Percentiles rank a stretch among this genome's conserved stretches.
phyloP scores from a whole-genome alignment of 92 coral and sea anemone genomes.

The Epizoanthus scotinus region DNA sequence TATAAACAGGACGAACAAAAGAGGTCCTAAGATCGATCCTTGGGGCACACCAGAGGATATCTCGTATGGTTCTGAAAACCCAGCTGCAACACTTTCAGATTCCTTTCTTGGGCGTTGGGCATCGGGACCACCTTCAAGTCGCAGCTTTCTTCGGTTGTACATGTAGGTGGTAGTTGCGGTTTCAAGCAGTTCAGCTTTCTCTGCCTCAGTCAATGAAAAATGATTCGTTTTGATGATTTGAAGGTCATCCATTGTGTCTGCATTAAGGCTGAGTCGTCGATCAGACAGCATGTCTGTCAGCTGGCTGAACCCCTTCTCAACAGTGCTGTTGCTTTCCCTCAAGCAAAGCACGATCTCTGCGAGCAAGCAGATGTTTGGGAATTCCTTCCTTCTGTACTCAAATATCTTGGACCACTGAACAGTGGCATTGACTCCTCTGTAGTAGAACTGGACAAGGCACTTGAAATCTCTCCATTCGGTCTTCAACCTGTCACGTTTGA shows the following conservation, averaged over 20 bases:
- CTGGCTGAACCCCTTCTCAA: slow-evolving; percentile 42
- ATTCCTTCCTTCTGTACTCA: slow-evolving; percentile 33
- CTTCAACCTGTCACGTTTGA: slow-evolving; percentile 34
- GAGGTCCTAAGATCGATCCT: no score
- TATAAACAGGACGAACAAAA: no score
- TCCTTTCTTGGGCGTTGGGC: no score
- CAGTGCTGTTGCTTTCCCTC: slow-evolving; percentile 33
- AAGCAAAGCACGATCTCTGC: slow-evolving; percentile 38
- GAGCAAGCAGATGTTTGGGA: slow-evolving; percentile 41
- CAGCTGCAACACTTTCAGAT: no score
- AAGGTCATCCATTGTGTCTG: slow-evolving; percentile 32
- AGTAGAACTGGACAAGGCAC: slow-evolving; percentile 11
- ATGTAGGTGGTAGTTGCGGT: slow-evolving; percentile 33
- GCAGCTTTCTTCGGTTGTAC: background rate
- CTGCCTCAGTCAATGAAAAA: slow-evolving; percentile 30
- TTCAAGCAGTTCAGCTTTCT: slow-evolving; percentile 25
- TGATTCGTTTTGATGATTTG: slow-evolving; percentile 28
- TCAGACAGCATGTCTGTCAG: slow-evolving; percentile 38
- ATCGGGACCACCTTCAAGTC: no score
- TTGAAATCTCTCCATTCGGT: slow-evolving; percentile 47
- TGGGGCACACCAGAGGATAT: no score
- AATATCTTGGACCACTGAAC: slow-evolving; percentile 37
- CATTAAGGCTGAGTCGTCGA: slow-evolving; percentile 28
- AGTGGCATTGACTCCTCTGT: slow-evolving; percentile 29
- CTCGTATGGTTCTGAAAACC: no score